phyloP scores from a whole-genome alignment of 2,888 invertebrate species.

The Zaprionus lineosus region DNA sequence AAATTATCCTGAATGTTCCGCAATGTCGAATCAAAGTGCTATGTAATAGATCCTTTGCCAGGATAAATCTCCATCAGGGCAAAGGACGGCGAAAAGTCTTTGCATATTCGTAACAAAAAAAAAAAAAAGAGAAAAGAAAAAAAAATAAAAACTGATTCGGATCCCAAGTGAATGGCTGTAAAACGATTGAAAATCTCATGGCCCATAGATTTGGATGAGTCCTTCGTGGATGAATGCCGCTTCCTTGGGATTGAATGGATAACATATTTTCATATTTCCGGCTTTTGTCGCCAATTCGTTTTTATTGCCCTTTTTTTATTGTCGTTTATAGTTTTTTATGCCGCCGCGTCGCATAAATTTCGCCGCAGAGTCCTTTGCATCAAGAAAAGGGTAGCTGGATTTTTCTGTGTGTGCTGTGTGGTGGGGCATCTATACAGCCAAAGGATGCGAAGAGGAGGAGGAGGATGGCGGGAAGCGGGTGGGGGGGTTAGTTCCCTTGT shows the following conservation, averaged over 20 bases:
- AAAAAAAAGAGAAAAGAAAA: no score
- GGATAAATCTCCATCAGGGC: no score
- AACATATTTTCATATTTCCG: slow-evolving; percentile 77
- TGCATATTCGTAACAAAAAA: no score
- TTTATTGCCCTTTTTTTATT: slow-evolving; percentile 75
- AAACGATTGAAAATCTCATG: slow-evolving; percentile 2
- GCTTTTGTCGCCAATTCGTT: slow-evolving; percentile 67
- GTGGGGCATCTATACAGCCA: no score
- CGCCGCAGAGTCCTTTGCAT: slow-evolving; percentile 30
- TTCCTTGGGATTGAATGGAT: slow-evolving; percentile 38
- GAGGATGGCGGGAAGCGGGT: not conserved
- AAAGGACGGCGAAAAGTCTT: no score
- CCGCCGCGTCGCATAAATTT: slow-evolving; percentile 60
- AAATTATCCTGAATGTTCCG: no score
- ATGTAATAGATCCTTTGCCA: no score
- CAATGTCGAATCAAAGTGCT: no score
- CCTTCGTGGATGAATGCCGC: slow-evolving; percentile 3
- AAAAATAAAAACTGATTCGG: no score
- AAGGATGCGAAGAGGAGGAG: no score
- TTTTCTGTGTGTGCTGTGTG: slow-evolving; percentile 23
- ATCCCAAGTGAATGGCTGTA: not conserved
- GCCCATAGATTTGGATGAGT: slow-evolving; percentile 1
- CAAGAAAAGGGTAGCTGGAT: slow-evolving; percentile 70
- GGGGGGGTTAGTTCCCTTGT: not conserved
- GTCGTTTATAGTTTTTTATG: slow-evolving; percentile 77